Base-by-base conservation (phyloP, 2,797 vertebrate species). In the Chiroxiphia lanceolata region DNA sequence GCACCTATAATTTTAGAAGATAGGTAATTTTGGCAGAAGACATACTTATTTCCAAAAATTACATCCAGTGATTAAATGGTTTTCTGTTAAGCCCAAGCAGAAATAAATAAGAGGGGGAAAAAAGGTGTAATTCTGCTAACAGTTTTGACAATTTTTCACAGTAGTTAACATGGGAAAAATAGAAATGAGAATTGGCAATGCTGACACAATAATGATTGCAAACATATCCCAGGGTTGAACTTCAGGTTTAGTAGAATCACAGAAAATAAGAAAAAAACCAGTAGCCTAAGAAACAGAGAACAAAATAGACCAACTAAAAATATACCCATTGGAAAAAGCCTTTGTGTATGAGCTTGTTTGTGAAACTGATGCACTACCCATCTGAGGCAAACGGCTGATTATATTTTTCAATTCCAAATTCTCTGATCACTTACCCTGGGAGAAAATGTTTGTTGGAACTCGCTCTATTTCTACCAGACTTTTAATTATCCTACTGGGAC, bases 401-500 rank as follows among this genome's bases (percentile, higher is more conserved):
- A 59, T 45, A 83, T 91, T 92, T 92, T 87, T 75, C 50, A 90
- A 10, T 54, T 87, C n/a, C 51, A 90, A 51, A 89, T 72, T 81
- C 70, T 94, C 42, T 87, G 80, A 89, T 89, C 36, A 27, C 54
- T 87, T 94, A 61, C 56, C 63, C 77, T 84, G 54, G 33, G 83
- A 95, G 86, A 87, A 93, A 90, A 67, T 23, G 12, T 84, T 88
- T 91, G 83, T 79, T 92, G 56, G 80, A 90, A 91, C 81, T 93
- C 84, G 86, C 36, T 69, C 36, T 50, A 63, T 87, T 93, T 93
- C 77, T 74, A 53, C 36, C 26, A 92, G 81, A 56, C 57, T 87
- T 93, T 80, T 74, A 93, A 95, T 95, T 97, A 92, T 89, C 78
- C 68, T 68, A 25, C 67, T 38, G 81, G 90, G 88, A 82, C 74